A percentile compares a stretch with the other conserved stretches of the same genome.
phyloP scores from a whole-genome alignment of 2,888 invertebrate genomes.

The Endotricha flammealis region DNA sequence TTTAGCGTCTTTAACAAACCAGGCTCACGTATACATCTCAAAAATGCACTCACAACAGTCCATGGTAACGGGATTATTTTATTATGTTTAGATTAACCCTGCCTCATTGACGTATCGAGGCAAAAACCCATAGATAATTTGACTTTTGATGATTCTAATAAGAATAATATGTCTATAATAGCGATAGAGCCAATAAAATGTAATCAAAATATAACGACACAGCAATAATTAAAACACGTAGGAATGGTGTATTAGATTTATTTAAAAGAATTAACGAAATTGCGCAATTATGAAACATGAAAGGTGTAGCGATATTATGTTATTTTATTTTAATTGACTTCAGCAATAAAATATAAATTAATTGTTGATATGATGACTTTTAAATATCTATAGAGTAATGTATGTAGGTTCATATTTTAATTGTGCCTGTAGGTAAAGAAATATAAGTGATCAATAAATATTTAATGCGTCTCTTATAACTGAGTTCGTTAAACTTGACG shows the following conservation, averaged over 20 bases:
- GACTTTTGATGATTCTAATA: constrained; percentile 9
- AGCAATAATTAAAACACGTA: constrained; percentile 7
- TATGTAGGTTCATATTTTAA: no score
- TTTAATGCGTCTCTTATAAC: no score
- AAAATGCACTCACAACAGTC: no score
- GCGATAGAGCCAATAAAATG: constrained; percentile 6
- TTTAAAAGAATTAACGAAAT: constrained; percentile 2
- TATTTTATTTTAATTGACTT: constrained; percentile 2
- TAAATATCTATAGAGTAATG: no score
- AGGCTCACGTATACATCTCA: no score
- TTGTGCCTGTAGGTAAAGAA: no score
- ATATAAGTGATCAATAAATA: no score
- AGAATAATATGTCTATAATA: constrained; percentile 7
- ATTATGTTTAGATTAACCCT: no score
- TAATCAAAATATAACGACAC: constrained; percentile 10
- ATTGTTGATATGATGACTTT: background rate
- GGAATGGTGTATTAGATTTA: constrained; percentile 1
- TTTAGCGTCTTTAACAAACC: constrained; percentile 51
- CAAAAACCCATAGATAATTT: constrained; percentile 1
- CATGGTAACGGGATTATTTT: no score
- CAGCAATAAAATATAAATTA: background rate
- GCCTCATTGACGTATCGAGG: no score
- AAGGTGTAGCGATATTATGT: constrained; percentile 4
- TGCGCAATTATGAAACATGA: constrained; percentile 6
- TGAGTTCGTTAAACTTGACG: constrained; percentile 1